Evolutionary conservation across 2,113 vertebrate species (phyloP).

Genomic region (Paramormyrops kingsleyae): DNA sequence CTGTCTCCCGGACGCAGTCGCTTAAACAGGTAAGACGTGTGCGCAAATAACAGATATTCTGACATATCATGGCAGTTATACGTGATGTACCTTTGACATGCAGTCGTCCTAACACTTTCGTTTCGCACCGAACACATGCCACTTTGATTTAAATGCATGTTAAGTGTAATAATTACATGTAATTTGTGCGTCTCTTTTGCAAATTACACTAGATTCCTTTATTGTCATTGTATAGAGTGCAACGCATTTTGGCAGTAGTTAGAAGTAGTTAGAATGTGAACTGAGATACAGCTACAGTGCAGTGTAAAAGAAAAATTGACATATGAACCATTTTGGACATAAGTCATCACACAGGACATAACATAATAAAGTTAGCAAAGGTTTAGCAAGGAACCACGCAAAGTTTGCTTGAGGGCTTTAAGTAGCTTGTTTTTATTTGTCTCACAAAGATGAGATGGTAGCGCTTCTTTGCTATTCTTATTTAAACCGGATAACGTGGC

Average conservation of each 20-base stretch:
- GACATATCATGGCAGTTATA: neutral
- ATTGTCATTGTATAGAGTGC: neutral
- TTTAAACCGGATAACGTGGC: neutral
- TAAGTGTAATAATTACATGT: neutral
- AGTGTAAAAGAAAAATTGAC: neutral
- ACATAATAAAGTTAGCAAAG: neutral
- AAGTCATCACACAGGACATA: neutral
- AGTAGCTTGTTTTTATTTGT: neutral
- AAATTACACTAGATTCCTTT: neutral
- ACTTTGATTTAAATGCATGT: neutral
- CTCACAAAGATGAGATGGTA: neutral
- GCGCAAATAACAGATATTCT: neutral
- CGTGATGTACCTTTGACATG: neutral
- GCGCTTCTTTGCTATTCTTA: neutral
- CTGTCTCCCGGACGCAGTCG: constrained; percentile 48
- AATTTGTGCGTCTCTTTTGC: neutral
- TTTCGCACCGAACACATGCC: neutral
- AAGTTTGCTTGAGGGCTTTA: neutral
- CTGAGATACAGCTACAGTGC: neutral
- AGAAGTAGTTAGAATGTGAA: neutral
- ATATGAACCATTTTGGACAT: neutral
- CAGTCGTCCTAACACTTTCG: neutral
- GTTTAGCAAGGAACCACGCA: neutral
- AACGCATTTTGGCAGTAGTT: neutral
- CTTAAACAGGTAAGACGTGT: constrained; percentile 55